A percentile compares a stretch with the other conserved stretches of the same genome.
phyloP scores from a whole-genome alignment of 2,797 vertebrate species.

The Avahi laniger region DNA sequence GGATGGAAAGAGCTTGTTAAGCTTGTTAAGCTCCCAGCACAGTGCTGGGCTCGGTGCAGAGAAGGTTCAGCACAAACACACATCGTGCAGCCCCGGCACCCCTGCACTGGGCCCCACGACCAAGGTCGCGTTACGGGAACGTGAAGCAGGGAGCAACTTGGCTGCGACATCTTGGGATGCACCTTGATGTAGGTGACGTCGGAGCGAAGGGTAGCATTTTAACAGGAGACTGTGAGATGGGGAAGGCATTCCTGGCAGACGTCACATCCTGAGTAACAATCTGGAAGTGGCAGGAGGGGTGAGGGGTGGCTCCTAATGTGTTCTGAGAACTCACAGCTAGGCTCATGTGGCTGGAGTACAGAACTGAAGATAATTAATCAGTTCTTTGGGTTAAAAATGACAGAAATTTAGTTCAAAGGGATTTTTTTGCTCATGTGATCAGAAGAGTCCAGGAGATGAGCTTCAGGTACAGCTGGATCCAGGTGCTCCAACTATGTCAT shows the following conservation, averaged over 20 bases:
- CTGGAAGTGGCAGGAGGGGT: not conserved
- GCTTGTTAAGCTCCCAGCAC: not conserved
- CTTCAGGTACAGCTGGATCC: constrained; percentile 44
- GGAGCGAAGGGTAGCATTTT: not conserved
- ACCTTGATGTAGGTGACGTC: not conserved
- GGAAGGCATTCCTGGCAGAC: not conserved
- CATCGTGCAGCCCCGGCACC: not conserved
- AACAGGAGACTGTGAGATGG: not conserved
- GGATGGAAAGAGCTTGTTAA: too few species aligned
- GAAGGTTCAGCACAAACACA: not conserved
- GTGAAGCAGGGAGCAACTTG: not conserved
- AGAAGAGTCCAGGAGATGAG: not conserved
- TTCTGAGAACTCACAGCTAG: not conserved
- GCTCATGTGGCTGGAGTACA: not conserved
- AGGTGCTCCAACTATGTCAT: not conserved
- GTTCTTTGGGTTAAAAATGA: not conserved
- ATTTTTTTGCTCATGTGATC: not conserved
- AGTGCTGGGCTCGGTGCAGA: not conserved
- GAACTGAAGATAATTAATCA: not conserved
- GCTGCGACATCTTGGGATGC: rapidly evolving
- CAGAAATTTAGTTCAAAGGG: not conserved
- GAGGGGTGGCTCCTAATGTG: not conserved
- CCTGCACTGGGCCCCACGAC: not conserved
- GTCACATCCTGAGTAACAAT: not conserved
- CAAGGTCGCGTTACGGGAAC: rapidly evolving